Conservation (phyloP, 2,113 vertebrate genomes). For the Apteryx owenii region DNA sequence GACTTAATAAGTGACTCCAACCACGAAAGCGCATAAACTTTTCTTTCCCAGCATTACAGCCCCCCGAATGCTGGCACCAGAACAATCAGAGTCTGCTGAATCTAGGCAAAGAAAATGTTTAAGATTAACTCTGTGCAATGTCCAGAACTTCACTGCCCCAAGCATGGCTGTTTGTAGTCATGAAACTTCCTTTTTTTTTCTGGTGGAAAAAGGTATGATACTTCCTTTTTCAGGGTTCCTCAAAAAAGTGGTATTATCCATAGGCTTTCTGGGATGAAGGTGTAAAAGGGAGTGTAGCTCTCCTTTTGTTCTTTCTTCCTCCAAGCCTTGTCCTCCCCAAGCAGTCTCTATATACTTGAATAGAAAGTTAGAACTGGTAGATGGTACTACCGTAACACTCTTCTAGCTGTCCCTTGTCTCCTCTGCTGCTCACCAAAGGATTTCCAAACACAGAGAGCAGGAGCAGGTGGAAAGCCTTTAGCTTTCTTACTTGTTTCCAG, state of each 20-base stretch:
- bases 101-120: neutral
- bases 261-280: neutral
- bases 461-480: neutral
- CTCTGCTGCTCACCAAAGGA: neutral
- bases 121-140: neutral
- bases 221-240: neutral
- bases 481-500: neutral
- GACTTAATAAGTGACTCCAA: neutral
- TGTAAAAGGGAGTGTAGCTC: neutral
- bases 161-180: neutral
- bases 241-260: neutral
- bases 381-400: neutral
- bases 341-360: neutral
- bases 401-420: neutral
- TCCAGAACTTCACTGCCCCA: neutral
- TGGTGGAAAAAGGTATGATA: neutral
- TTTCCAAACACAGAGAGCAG: neutral
- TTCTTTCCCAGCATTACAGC: neutral
- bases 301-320: neutral
- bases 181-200: neutral
- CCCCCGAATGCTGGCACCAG: neutral
- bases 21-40: neutral
- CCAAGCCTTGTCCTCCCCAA: neutral
- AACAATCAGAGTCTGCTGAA: neutral
- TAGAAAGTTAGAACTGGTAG: neutral